Evolutionary conservation across 1,140 invertebrate genomes (phyloP).

Genomic region (Hyphantria cunea): DNA sequence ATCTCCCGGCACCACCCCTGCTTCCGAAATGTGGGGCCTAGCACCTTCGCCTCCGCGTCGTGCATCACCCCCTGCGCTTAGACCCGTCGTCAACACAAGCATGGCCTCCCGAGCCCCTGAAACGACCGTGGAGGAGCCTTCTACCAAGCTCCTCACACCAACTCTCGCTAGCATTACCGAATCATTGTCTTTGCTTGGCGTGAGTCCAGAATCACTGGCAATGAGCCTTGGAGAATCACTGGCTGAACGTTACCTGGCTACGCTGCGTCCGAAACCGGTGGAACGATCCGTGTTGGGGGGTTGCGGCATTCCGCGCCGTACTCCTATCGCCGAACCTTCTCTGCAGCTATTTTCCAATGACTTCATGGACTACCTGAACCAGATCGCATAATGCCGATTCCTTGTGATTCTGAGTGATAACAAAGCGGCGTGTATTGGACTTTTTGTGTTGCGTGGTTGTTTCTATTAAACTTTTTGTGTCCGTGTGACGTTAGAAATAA

Average conservation of each 20-base stretch:
- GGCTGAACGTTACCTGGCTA: constrained; percentile 65
- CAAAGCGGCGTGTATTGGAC: constrained; percentile 36
- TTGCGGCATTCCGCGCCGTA: constrained; percentile 53
- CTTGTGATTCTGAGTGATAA: constrained; percentile 11
- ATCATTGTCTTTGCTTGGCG: constrained; percentile 69
- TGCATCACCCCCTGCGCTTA: constrained; percentile 71
- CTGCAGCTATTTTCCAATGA: constrained; percentile 84
- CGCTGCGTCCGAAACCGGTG: constrained; percentile 54
- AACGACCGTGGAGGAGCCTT: constrained; percentile 42
- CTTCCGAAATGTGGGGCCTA: constrained; percentile 55
- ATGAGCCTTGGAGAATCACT: constrained; percentile 74
- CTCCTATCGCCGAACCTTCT: constrained; percentile 54
- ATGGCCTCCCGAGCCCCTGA: constrained; percentile 67
- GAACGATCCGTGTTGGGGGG: constrained; percentile 46
- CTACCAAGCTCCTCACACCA: constrained; percentile 54
- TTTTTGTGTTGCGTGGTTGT: constrained; percentile 34
- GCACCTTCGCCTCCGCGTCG: constrained; percentile 69
- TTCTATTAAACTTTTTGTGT: constrained; percentile 52
- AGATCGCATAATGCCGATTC: constrained; percentile 77
- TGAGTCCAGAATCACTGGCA: constrained; percentile 68
- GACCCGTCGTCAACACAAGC: constrained; percentile 79
- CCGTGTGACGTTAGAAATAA: constrained; percentile 62
- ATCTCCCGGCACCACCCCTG: constrained; percentile 72
- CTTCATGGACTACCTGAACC: constrained; percentile 83
- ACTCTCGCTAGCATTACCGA: constrained; percentile 70